Evolutionary conservation across 2,888 invertebrate genomes (phyloP), one percentile per base, ranked within the genome.

Genomic region (Drosophila kanekoi): DNA sequence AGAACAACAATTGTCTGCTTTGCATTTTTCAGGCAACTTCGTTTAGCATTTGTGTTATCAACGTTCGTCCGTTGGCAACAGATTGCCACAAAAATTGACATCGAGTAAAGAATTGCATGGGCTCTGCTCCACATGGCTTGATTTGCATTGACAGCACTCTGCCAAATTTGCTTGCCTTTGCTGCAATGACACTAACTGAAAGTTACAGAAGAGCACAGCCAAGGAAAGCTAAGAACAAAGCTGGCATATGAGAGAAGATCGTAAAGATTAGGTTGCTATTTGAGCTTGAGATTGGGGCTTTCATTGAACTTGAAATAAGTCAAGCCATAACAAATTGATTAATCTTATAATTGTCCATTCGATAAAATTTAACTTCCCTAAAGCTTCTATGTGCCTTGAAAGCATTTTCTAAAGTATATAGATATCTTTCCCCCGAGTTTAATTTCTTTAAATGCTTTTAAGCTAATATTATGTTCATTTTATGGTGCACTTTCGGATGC

Each of bases 71-170:
- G 44, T 52, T 72, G 70, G 62, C 77, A 78, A 74, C 79, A 78
- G 70, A 77, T 78, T 77, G 78, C 72, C 58, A 68, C 60, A 38
- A 38, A 77, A 72, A 77, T 77, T 72, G 73, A 77, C 76, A 78
- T 52, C 56, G 51, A 44, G 32, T 28, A 49, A 41, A 44, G 40
- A 58, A 62, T 37, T 52, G 63, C n/a, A 43, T 23, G 23, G 73
- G 77, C 65, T 43, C 71, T 71, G 64, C 41, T 70, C 64, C 33
- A 28, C 28, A 28, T 66, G 57, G 10, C 66, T 66, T 72, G 72
- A 77, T 74, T 74, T 66, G 72, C 61, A 77, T 72, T 72, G 78
- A 23, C 65, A 76, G 61, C 72, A 53, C 71, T 45, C 54, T 56
- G 52, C 52, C 37, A 37, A 32, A 32, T 40, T 48, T 20, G 28